Conservation (phyloP, 2,113 vertebrate species). For the Sapajus apella region DNA sequence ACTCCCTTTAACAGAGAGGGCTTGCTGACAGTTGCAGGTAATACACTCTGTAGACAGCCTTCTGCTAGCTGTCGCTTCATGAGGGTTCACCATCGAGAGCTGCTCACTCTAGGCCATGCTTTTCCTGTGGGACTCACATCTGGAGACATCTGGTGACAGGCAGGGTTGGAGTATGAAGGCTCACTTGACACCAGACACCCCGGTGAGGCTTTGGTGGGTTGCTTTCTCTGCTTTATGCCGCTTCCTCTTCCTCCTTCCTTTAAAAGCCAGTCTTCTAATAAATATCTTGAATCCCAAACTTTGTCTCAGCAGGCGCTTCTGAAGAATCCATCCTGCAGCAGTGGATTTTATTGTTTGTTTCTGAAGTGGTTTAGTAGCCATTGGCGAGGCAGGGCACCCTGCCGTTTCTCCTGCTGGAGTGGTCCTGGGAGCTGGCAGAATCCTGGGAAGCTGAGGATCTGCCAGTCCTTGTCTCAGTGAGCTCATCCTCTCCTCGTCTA, state of each 20-base stretch:
- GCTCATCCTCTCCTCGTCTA: neutral
- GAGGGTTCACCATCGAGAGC: neutral
- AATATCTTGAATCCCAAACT: neutral
- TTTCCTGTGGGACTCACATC: neutral
- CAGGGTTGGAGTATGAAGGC: neutral
- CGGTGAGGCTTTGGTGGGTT: neutral
- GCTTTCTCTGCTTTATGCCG: neutral
- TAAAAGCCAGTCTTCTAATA: neutral
- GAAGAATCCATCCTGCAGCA: neutral
- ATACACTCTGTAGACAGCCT: neutral
- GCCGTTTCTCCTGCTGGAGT: too few species aligned
- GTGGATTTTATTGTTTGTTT: neutral
- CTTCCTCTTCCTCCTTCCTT: neutral
- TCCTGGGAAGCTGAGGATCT: too few species aligned
- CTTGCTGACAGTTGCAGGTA: neutral
- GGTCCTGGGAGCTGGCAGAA: neutral
- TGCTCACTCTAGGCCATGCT: neutral
- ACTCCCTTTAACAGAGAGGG: neutral
- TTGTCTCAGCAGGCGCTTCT: neutral
- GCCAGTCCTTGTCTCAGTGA: neutral
- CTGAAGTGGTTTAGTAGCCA: neutral
- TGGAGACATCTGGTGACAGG: neutral
- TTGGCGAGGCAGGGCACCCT: neutral
- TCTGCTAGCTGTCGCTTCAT: neutral
- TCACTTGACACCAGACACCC: rapidly evolving